Conservation (phyloP, 2,797 vertebrate genomes). For the Sebastiscus albofasciatus region DNA sequence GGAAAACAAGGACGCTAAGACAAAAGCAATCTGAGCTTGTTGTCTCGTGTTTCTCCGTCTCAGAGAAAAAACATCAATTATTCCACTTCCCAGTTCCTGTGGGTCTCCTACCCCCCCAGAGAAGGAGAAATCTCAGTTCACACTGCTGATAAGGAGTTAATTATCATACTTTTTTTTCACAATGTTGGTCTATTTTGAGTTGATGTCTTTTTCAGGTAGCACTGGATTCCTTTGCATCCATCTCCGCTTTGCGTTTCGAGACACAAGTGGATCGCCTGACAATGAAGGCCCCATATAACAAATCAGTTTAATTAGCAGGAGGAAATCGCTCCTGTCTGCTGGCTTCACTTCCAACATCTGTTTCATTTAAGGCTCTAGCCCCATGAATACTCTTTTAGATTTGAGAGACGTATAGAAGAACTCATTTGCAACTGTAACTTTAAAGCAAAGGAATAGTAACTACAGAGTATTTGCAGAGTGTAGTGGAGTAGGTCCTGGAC, state of each 20-base stretch:
- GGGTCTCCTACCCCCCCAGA: not conserved
- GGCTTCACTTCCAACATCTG: constrained; percentile 44
- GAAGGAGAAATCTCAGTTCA: constrained; percentile 42
- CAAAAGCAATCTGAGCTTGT: constrained; percentile 57
- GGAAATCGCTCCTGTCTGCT: constrained; percentile 27
- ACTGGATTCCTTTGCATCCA: constrained; percentile 28
- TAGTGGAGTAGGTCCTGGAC: constrained; percentile 6
- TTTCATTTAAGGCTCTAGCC: constrained; percentile 20
- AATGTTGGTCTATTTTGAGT: constrained; percentile 51
- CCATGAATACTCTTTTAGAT: constrained; percentile 1
- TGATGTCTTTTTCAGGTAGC: constrained; percentile 27
- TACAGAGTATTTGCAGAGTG: constrained; percentile 6
- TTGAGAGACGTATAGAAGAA: constrained; percentile 31
- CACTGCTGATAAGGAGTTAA: constrained; percentile 51
- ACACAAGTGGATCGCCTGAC: constrained; percentile 26
- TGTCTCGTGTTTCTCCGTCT: constrained; percentile 56
- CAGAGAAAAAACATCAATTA: constrained; percentile 58
- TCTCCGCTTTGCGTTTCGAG: constrained; percentile 29
- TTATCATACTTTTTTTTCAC: constrained; percentile 48
- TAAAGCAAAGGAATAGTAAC: constrained; percentile 11
- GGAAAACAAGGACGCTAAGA: constrained; percentile 51
- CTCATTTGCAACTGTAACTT: constrained; percentile 31
- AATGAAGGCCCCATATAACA: constrained; percentile 29
- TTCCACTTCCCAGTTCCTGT: constrained; percentile 55
- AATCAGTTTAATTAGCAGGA: constrained; percentile 64